Base-by-base conservation (phyloP, 2,888 invertebrate genomes). In the Abrostola tripartita region DNA sequence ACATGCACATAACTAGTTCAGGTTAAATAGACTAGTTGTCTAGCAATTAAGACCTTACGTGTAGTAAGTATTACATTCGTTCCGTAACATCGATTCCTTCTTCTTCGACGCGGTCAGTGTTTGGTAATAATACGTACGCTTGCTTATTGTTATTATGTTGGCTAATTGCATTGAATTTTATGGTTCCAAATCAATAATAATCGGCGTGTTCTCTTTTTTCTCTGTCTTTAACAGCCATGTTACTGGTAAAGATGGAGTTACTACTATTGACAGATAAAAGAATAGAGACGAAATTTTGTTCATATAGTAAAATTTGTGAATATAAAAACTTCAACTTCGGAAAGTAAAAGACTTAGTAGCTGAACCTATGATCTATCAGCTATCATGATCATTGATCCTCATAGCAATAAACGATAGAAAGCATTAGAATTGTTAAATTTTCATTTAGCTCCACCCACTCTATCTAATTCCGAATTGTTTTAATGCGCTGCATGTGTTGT, bases 61-160 rank as follows among this genome's bases (percentile, higher is more conserved):
- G 87, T 81, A 81, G 87, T 84, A 81, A 70, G 82, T 86, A 90
- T 91, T 90, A 92, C 92, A 89, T 81, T 87, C 90, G 93, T 93
- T 93, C 92, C 92, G 87, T 90, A 85, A 89, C 92, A 91, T 88
- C 87, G 84, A 88, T 85, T 89, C 80, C 81, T 83, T 82, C 82
- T 85, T 86, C 82, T 84, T 84, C 67, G 66, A 72, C 61, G 65
- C 68, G 14, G 44, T 55, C 24, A 73, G 61, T 71, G 69, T 86
- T 87, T 85, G 78, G 85, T 85, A 89, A 88, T 78, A 67, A 64
- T 68, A 36, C 54, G 57, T 52, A 64, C 37, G 47, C 44, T 56
- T 47, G 50, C 36, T 40, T 74, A 68, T 68, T 49, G 59, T 72
- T 77, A 58, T 56, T 37, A 51, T 67, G 61, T 67, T 67, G 51